Evolutionary conservation across 2,888 invertebrate genomes (phyloP).

Genomic region (Panopea generosa): DNA sequence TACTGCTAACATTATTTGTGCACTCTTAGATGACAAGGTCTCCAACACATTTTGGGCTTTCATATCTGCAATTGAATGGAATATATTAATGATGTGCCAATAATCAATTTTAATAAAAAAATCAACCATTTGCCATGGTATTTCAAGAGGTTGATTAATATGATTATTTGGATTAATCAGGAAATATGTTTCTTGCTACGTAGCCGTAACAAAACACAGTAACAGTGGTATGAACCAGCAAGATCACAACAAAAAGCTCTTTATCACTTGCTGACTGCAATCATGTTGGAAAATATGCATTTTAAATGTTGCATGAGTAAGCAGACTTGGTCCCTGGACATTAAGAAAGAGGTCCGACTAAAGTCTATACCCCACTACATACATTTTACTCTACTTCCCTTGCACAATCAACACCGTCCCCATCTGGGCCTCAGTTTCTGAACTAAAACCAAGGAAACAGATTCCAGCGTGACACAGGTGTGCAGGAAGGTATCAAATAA

Average conservation of each 20-base stretch:
- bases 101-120: no score
- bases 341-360: conserved; percentile 57
- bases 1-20: conserved; percentile 98
- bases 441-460: conserved; percentile 31
- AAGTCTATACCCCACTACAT: conserved; percentile 35
- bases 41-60: conserved; percentile 97
- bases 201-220: no score
- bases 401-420: conserved; percentile 51
- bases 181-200: no score
- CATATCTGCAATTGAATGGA: conserved; percentile 90
- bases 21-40: conserved; percentile 98
- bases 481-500: conserved; percentile 36
- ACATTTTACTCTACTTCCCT: conserved; percentile 47
- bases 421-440: conserved; percentile 37
- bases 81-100: not conserved
- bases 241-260: no score
- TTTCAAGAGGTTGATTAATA: no score
- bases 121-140: no score
- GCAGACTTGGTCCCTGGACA: conserved; percentile 48
- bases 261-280: no score
- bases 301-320: conserved; percentile 4
- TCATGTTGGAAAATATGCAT: no score
- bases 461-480: conserved; percentile 44
- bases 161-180: no score
- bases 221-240: no score